Conservation (phyloP, 2,113 vertebrate genomes). For the Anolis sagrei region DNA sequence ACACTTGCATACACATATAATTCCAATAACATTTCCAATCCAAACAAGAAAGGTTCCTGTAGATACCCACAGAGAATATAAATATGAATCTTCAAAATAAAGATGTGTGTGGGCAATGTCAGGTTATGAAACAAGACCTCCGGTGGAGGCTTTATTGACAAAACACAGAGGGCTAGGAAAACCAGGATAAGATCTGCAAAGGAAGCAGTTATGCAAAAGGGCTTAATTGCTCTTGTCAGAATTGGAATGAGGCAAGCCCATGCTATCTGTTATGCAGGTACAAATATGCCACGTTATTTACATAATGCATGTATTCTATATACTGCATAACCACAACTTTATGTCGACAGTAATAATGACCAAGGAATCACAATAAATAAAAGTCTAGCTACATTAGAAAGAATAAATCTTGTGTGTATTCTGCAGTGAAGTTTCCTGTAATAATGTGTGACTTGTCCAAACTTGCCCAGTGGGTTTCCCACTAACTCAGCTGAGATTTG, state of each 20-base stretch:
- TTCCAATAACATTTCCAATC: too few relatives aligned
- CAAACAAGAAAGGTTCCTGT: too few relatives aligned
- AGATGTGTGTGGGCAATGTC: neutral
- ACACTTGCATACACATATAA: too few relatives aligned
- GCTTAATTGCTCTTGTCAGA: neutral
- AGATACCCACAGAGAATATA: neutral
- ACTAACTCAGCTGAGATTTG: too few relatives aligned
- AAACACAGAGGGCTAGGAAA: neutral
- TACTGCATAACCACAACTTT: neutral
- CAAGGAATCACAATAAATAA: neutral
- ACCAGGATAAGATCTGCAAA: neutral
- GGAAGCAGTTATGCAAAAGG: neutral
- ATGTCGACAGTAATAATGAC: neutral
- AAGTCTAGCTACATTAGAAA: neutral
- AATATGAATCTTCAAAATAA: neutral
- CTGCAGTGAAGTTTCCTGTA: neutral
- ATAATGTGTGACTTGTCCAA: neutral
- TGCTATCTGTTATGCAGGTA: too few relatives aligned
- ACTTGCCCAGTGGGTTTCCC: too few relatives aligned
- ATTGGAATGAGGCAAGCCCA: too few relatives aligned
- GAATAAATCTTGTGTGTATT: neutral
- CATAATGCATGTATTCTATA: neutral
- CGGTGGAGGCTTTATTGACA: neutral
- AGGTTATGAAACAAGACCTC: neutral
- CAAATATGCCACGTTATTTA: neutral